Evolutionary conservation across 1,140 invertebrate genomes (phyloP).

Genomic region (Cherax quadricarinatus): DNA sequence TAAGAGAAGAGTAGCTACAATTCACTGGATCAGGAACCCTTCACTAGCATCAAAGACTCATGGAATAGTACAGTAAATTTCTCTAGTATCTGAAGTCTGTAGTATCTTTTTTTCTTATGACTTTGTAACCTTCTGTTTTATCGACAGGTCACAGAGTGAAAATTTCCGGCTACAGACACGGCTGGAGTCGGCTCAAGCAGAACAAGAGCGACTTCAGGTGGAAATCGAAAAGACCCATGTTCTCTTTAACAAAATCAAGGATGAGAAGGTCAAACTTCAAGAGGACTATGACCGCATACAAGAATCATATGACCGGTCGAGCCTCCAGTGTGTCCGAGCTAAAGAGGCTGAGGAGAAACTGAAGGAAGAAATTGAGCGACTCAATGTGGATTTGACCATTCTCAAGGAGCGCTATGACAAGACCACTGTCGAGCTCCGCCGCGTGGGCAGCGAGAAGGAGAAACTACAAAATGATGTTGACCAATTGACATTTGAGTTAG

Average conservation of each 20-base stretch:
- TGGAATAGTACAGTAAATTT: no score
- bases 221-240: constrained; percentile 91
- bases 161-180: constrained; percentile 91
- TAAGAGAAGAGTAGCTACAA: no score
- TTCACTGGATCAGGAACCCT: no score
- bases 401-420: constrained; percentile 93
- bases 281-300: constrained; percentile 89
- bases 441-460: constrained; percentile 89
- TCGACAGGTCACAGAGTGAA: constrained; percentile 87
- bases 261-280: constrained; percentile 90
- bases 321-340: constrained; percentile 87
- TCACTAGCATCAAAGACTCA: no score
- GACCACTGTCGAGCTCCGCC: constrained; percentile 87
- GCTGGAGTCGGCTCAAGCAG: constrained; percentile 89
- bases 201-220: constrained; percentile 89
- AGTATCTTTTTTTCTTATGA: no score
- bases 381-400: constrained; percentile 88
- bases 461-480: constrained; percentile 90
- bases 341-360: constrained; percentile 95
- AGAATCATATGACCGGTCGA: constrained; percentile 91
- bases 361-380: constrained; percentile 89
- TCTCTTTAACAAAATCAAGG: constrained; percentile 86
- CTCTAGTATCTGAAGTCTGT: no score
- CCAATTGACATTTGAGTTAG: constrained; percentile 89
- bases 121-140: constrained; percentile 50